phyloP scores from a whole-genome alignment of 2,113 vertebrate genomes.

The Speoplatyrhinus poulsoni region DNA sequence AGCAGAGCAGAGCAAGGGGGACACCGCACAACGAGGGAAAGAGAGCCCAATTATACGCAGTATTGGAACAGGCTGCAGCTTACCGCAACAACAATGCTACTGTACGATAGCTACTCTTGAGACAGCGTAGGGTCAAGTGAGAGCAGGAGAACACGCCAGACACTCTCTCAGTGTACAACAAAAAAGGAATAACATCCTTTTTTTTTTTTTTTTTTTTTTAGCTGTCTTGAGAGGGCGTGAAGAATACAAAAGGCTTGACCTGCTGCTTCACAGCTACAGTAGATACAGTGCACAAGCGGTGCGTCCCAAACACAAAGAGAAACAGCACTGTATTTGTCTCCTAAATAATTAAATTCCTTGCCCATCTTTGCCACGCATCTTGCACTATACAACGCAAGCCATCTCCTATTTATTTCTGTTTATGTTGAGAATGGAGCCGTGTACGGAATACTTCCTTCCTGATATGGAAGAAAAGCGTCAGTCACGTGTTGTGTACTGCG shows the following conservation, averaged over 20 bases:
- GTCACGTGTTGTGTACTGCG: neutral
- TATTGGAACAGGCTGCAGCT: conserved; percentile 47
- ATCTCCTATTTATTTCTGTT: neutral
- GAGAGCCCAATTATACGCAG: conserved; percentile 63
- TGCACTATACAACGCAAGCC: neutral
- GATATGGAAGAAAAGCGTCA: too few relatives aligned
- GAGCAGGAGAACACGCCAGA: conserved; percentile 61
- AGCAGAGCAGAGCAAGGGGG: conserved; percentile 48
- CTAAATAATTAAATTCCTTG: conserved; percentile 12
- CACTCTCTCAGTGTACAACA: conserved; percentile 39
- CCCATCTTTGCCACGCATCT: neutral
- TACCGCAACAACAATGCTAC: conserved; percentile 51
- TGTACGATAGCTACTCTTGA: conserved; percentile 37
- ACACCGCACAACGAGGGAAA: conserved; percentile 38
- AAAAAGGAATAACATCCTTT: conserved; percentile 44
- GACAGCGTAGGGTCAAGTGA: conserved; percentile 59
- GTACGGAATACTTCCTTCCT: too few relatives aligned
- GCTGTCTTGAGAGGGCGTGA: conserved; percentile 29
- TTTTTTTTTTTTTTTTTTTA: conserved; percentile 4
- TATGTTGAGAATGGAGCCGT: neutral
- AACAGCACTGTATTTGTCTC: conserved; percentile 18
- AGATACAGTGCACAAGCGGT: conserved; percentile 16
- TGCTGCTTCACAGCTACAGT: conserved; percentile 10
- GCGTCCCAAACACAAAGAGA: conserved; percentile 6
- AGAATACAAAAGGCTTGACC: conserved; percentile 32